Evolutionary conservation across 2,797 vertebrate species (phyloP).

Genomic region (Prionace glauca): DNA sequence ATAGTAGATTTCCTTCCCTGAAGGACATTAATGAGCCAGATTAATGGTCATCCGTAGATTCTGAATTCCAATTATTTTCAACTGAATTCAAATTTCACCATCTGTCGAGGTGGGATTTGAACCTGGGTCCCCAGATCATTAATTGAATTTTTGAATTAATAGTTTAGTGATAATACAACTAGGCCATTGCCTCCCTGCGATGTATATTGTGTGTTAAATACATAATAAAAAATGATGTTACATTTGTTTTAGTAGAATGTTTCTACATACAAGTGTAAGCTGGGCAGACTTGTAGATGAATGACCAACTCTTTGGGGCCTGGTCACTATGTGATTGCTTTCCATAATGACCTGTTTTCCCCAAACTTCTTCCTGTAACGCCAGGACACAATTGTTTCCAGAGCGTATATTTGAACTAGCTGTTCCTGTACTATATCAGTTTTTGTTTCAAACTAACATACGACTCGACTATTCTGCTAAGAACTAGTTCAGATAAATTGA

Average conservation of each 20-base stretch:
- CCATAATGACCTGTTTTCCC: not conserved
- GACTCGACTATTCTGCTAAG: not conserved
- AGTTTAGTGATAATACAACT: no score
- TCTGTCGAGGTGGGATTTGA: no score
- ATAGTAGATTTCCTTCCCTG: no score
- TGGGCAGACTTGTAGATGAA: not conserved
- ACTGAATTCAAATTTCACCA: no score
- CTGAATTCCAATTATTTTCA: no score
- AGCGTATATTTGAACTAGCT: not conserved
- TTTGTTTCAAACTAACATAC: not conserved
- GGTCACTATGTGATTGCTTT: not conserved
- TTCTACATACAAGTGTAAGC: not conserved
- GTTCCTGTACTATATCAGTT: not conserved
- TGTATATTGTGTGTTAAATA: not conserved
- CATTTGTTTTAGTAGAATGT: not conserved
- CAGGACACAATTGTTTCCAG: not conserved
- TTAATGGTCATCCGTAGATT: no score
- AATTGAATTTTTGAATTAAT: no score
- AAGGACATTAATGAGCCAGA: no score
- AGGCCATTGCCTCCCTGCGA: no score
- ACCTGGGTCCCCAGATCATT: no score
- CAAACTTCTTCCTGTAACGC: not conserved
- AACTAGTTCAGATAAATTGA: not conserved
- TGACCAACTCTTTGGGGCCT: not conserved
- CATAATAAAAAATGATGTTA: not conserved